Evolutionary conservation across 1,140 invertebrate species (phyloP).

Genomic region (Drosophila triauraria): DNA sequence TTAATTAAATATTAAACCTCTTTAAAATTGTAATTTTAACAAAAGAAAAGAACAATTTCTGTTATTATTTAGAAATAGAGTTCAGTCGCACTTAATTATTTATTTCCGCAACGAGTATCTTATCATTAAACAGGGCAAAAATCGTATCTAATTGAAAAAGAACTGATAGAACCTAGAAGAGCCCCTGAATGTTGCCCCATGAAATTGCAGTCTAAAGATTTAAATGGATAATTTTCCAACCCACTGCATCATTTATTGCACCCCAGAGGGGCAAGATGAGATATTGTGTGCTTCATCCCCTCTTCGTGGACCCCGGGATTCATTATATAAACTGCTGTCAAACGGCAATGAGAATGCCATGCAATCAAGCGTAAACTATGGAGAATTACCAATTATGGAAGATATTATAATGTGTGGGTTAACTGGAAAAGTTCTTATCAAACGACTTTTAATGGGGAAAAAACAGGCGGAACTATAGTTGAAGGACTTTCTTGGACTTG

Average conservation of each 20-base stretch:
- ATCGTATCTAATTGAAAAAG: slow-evolving; percentile 10
- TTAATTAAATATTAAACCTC: neutral
- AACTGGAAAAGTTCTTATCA: slow-evolving; percentile 40
- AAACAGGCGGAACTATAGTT: neutral
- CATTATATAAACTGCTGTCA: slow-evolving; percentile 33
- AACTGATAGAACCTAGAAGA: neutral
- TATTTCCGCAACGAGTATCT: neutral
- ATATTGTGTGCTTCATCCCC: slow-evolving; percentile 2
- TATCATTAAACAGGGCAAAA: neutral
- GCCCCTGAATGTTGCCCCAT: neutral
- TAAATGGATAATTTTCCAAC: slow-evolving; percentile 49
- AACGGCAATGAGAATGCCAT: slow-evolving; percentile 42
- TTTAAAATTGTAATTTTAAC: neutral
- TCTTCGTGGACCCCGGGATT: neutral
- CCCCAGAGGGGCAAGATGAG: slow-evolving; percentile 17
- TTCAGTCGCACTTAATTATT: neutral
- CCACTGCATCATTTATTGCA: slow-evolving; percentile 50
- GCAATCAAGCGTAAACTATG: slow-evolving; percentile 70
- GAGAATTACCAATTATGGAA: slow-evolving; percentile 48
- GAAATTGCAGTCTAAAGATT: slow-evolving; percentile 20
- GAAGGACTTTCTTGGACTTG: neutral
- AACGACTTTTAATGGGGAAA: neutral
- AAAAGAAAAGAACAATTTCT: neutral
- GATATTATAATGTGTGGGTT: slow-evolving; percentile 35
- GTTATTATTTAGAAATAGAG: neutral